Base-by-base conservation (phyloP, 2,113 vertebrate species). In the Elachura formosa region DNA sequence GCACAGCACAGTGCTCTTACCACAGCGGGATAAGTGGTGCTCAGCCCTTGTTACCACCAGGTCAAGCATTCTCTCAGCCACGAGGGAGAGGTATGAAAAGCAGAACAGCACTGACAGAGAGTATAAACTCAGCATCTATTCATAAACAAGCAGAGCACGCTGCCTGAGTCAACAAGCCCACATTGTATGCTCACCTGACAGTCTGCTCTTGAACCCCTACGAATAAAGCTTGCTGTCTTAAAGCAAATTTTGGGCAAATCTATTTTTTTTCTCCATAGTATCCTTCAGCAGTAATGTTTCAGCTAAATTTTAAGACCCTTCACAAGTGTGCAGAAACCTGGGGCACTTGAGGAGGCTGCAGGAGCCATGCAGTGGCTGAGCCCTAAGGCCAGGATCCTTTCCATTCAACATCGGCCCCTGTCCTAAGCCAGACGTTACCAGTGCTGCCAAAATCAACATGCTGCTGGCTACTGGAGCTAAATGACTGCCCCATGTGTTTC, bases 1-100 rank as follows among this genome's bases (percentile, higher is more conserved):
- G 48, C 80, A 29, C 0, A 66, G 66, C 40, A 8, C 0, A 0
- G n/a, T n/a, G n/a, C n/a, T n/a, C n/a, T n/a, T n/a, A n/a, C n/a
- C n/a, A n/a, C n/a, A n/a, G n/a, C n/a, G n/a, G 34, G 12, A 0
- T 36, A 64, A 81, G 69, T 40, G 64, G 36, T 48, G 55, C 41
- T 84, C 89, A 81, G 59, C 64, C 55, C 28, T 25, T 45, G 22
- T 66, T 58, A 54, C 6, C 38, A 84, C 28, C 52, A 46, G 62
- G 64, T 84, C 77, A 56, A 40, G 38, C 41, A 33, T 26, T 13
- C 45, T 87, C 68, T 76, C 3, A 2, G 74, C n/a, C 55, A 11
- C 2, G 36, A 69, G 36, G 16, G 64, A 24, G 41, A 84, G 61
- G 55, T 69, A 87, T 3, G 2, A 40, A 54, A 71, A 85, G 83